These are phyloP conservation scores for Oryzias woworae DNA, from an alignment of 2,113 vertebrate species.

Conservation along the genomic window DNA sequence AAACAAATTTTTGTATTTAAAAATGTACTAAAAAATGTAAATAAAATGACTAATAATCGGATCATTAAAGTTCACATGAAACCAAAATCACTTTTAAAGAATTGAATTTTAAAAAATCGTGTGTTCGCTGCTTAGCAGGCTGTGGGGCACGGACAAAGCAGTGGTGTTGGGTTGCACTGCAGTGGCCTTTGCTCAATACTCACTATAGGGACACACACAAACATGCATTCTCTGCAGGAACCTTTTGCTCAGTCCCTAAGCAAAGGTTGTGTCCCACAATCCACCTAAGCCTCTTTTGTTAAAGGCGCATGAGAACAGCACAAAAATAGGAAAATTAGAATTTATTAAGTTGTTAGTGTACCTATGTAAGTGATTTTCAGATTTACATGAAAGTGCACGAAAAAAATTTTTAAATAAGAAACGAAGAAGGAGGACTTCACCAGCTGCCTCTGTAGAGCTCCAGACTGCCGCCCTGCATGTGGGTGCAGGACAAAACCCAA, in stretches of 20 bases:
- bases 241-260: slow-evolving; percentile 45
- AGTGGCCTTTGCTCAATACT: slow-evolving; percentile 65
- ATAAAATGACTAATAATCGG: background rate
- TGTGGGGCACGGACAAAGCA: slow-evolving; percentile 59
- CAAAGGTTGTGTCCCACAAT: slow-evolving; percentile 51
- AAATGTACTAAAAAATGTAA: too few species aligned
- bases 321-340: background rate
- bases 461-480: background rate
- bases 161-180: slow-evolving; percentile 71
- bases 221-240: slow-evolving; percentile 40
- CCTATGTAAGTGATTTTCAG: background rate
- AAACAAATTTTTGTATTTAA: background rate
- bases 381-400: background rate
- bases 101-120: slow-evolving; percentile 25
- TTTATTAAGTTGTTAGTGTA: background rate
- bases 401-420: background rate
- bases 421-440: background rate
- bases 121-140: slow-evolving; percentile 32
- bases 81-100: slow-evolving; percentile 7
- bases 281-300: slow-evolving; percentile 50
- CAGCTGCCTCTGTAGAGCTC: background rate
- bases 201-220: slow-evolving; percentile 24
- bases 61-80: background rate
- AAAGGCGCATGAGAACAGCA: slow-evolving; percentile 42
- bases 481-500: background rate